Base-by-base conservation (phyloP, 1,140 invertebrate species). In the Achatina immaculata region DNA sequence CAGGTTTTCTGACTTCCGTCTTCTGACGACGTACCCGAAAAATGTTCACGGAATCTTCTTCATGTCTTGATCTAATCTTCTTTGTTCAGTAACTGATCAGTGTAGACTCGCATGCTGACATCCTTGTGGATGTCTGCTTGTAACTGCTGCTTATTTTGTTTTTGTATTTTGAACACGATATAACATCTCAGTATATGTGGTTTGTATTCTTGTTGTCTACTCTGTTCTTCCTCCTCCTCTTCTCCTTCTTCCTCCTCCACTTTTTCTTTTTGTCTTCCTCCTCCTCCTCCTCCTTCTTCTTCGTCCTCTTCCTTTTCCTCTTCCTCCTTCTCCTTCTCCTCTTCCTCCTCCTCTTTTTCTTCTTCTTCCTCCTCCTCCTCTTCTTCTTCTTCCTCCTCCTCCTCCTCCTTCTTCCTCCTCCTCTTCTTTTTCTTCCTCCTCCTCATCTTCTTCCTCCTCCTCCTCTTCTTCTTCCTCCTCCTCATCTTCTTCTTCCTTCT, bases 211-310 rank as follows among this genome's bases (percentile, higher is more conserved):
- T n/a, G 14, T n/a, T 55, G 14, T n/a, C n/a, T n/a, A 14, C n/a
- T n/a, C 51, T 55, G 14, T n/a, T 55, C 51, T n/a, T 55, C 51
- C 51, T 55, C 51, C 51, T 55, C 51, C 51, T 55, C 51, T n/a
- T 55, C 51, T n/a, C n/a, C 51, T n/a, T 55, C 51, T 55, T 55
- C 51, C n/a, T 55, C 51, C n/a, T 55, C 51, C n/a, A 16, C 51
- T 55, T 55, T n/a, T 55, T 55, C 51, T 55, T 55, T n/a, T 55
- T 55, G 14, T 55, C n/a, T n/a, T 55, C n/a, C 51, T 55, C n/a
- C 51, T 55, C n/a, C 51, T 55, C n/a, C 51, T 55, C n/a, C 51
- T 55, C n/a, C 51, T 55, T 55, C n/a, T n/a, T n/a, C n/a, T n/a
- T n/a, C n/a, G n/a, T n/a, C n/a, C n/a, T n/a, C n/a, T n/a, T n/a